phyloP scores from a whole-genome alignment of 2,797 vertebrate genomes.

The Melanotaenia parkinsoni region DNA sequence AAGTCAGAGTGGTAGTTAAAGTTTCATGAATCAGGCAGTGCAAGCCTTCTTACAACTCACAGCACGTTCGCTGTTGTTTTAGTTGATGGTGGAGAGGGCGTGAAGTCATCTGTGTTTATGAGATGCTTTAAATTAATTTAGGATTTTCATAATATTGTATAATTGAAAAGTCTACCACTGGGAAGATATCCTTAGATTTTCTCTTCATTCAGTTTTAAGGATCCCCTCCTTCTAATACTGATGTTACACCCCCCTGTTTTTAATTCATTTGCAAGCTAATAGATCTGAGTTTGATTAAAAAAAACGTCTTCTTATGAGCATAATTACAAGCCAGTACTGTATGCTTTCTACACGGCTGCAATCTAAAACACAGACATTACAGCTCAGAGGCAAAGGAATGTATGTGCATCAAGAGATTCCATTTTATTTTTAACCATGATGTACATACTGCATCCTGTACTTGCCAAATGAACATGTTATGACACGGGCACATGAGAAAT shows the following conservation, averaged over 20 bases:
- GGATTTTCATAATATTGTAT: background rate
- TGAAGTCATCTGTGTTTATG: slow-evolving; percentile 9
- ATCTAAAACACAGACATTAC: background rate
- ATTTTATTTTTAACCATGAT: slow-evolving; percentile 48
- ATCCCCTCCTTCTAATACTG: background rate
- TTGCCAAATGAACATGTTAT: slow-evolving; percentile 54
- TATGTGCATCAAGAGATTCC: background rate
- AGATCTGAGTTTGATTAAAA: background rate
- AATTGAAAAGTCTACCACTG: background rate
- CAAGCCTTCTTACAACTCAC: slow-evolving; percentile 28
- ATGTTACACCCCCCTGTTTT: background rate
- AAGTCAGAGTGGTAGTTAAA: slow-evolving; percentile 36
- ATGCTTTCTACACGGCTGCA: background rate
- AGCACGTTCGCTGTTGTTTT: slow-evolving; percentile 34
- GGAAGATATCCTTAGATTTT: background rate
- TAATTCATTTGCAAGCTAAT: slow-evolving; percentile 6
- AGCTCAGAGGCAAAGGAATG: slow-evolving; percentile 9
- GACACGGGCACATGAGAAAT: slow-evolving; percentile 64
- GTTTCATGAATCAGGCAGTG: slow-evolving; percentile 43
- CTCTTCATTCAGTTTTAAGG: background rate
- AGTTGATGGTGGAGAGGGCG: background rate
- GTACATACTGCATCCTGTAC: slow-evolving; percentile 51
- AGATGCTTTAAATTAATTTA: background rate
- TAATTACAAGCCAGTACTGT: background rate
- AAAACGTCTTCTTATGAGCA: background rate